These are phyloP conservation scores for Hyphantria cunea DNA, from an alignment of 1,140 invertebrate species.

Conservation along the genomic window DNA sequence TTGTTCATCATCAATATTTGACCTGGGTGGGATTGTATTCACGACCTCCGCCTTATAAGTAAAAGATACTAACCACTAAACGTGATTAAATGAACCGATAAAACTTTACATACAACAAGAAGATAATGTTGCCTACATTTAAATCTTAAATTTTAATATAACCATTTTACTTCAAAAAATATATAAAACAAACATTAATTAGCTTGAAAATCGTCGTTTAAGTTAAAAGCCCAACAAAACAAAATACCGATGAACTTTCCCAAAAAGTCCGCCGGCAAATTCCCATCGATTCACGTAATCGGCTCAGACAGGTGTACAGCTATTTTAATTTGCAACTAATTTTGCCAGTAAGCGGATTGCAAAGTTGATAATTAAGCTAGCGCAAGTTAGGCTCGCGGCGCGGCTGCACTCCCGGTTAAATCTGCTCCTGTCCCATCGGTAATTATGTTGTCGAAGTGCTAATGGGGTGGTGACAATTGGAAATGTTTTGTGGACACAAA, in stretches of 20 bases:
- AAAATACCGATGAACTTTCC: slow-evolving; percentile 5
- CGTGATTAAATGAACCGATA: too few relatives aligned
- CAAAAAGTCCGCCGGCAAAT: slow-evolving; percentile 4
- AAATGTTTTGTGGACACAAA: background rate
- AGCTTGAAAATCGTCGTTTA: too few relatives aligned
- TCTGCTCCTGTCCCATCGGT: slow-evolving; percentile 23
- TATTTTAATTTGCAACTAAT: slow-evolving; percentile 68
- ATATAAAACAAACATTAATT: too few relatives aligned
- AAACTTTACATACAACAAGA: too few relatives aligned
- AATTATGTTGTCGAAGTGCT: slow-evolving; percentile 26
- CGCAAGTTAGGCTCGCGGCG: slow-evolving; percentile 41
- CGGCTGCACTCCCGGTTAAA: slow-evolving; percentile 17
- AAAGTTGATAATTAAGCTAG: slow-evolving; percentile 62
- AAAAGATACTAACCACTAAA: too few relatives aligned
- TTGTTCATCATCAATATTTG: too few relatives aligned
- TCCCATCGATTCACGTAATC: slow-evolving; percentile 41
- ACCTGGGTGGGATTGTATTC: too few relatives aligned
- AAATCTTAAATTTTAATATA: too few relatives aligned
- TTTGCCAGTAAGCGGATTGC: slow-evolving; percentile 66
- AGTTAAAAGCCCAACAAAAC: slow-evolving; percentile 1
- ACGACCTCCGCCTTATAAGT: too few relatives aligned
- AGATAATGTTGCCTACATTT: too few relatives aligned
- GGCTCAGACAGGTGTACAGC: slow-evolving; percentile 53
- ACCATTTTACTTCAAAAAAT: too few relatives aligned
- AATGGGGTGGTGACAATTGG: slow-evolving; percentile 1